A percentile compares a stretch with the other conserved stretches of the same genome.
Conservation (phyloP, 2,797 vertebrate genomes). For the Mallotus villosus region DNA sequence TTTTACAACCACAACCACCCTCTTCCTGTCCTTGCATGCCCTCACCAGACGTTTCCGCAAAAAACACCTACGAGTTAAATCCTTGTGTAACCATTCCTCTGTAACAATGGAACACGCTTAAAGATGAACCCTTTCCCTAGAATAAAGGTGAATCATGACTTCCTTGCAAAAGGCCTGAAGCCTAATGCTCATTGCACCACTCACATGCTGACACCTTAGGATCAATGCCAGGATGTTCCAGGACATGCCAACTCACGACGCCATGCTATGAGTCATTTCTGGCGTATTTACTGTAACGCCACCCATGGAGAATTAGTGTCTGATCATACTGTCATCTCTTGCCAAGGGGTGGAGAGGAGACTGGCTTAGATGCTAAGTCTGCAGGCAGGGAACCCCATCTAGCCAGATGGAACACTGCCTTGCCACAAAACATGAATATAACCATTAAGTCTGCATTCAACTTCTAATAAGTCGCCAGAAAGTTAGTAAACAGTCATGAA, state of each 20-base stretch:
- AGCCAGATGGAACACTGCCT: conserved; percentile 51
- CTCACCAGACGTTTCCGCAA: background rate
- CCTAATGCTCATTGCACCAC: background rate
- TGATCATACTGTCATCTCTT: conserved; percentile 44
- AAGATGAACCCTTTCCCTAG: background rate
- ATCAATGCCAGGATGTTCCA: background rate
- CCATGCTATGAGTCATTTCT: background rate
- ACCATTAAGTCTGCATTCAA: conserved; percentile 20
- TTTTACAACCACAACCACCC: background rate
- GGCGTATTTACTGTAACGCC: too few species aligned
- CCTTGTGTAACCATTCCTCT: background rate
- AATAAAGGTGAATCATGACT: background rate
- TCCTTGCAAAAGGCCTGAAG: background rate
- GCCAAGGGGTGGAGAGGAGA: conserved; percentile 21
- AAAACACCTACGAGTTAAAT: background rate
- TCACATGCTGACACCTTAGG: background rate
- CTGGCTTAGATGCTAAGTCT: conserved; percentile 47
- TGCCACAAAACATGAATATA: conserved; percentile 43
- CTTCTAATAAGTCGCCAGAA: conserved; percentile 6
- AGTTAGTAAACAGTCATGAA: background rate
- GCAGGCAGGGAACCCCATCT: conserved; percentile 46
- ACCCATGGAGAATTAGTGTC: conserved; percentile 8
- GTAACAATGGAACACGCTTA: background rate
- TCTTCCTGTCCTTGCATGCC: background rate
- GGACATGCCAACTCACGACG: background rate